phyloP scores from a whole-genome alignment of 1,140 invertebrate species.

The Drosophila sproati region DNA sequence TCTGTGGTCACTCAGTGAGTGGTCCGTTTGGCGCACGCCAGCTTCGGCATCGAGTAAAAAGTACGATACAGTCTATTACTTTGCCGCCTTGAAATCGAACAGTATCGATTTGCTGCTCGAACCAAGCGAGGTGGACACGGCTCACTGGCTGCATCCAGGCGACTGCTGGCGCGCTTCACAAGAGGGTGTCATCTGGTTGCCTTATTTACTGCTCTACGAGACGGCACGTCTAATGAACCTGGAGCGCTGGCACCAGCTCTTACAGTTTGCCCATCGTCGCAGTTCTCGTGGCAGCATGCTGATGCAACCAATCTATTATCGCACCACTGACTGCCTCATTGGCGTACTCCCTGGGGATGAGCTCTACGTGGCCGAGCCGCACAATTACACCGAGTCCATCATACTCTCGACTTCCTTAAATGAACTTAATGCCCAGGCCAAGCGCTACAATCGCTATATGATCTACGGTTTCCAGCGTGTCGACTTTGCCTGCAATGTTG shows the following conservation, averaged over 20 bases:
- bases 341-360: conserved; percentile 84
- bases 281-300: conserved; percentile 81
- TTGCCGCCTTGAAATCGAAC: conserved; percentile 86
- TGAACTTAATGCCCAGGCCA: conserved; percentile 43
- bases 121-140: conserved; percentile 56
- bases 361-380: conserved; percentile 72
- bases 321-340: conserved; percentile 72
- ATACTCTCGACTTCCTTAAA: conserved; percentile 37
- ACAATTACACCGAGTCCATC: conserved; percentile 44
- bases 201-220: conserved; percentile 86
- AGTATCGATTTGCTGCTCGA: conserved; percentile 56
- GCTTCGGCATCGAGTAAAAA: conserved; percentile 83
- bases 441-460: conserved; percentile 71
- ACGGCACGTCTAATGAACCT: conserved; percentile 84
- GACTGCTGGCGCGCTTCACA: conserved; percentile 84
- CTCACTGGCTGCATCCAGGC: conserved; percentile 55
- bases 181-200: conserved; percentile 88
- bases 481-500: conserved; percentile 57
- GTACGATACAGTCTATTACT: conserved; percentile 93
- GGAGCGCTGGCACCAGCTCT: conserved; percentile 83
- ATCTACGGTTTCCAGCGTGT: conserved; percentile 60
- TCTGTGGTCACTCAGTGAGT: conserved; percentile 92
- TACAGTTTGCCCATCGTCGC: conserved; percentile 56
- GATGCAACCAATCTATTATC: conserved; percentile 85
- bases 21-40: conserved; percentile 95